Conservation (phyloP, 1,140 invertebrate species). For the Gonioctena quinquepunctata region DNA sequence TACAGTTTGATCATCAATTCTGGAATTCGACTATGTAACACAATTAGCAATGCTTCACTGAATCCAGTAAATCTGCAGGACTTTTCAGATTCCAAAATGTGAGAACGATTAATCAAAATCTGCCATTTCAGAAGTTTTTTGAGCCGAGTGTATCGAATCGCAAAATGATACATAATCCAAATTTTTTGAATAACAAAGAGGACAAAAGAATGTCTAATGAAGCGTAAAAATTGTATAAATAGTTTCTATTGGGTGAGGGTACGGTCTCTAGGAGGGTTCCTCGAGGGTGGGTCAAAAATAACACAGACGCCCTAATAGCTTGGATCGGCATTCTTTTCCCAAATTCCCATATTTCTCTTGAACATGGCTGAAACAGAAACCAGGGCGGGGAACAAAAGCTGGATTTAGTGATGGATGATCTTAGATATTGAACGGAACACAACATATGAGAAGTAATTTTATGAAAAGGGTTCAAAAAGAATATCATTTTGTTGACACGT, state of each 20-base stretch:
- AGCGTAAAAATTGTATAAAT: conserved; percentile 14
- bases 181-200: conserved; percentile 3
- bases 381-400: not conserved
- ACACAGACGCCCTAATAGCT: not conserved
- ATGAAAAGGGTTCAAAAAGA: too few relatives aligned
- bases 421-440: too few relatives aligned
- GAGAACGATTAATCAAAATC: not conserved
- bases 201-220: conserved; percentile 11
- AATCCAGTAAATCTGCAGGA: not conserved
- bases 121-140: not conserved
- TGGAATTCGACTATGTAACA: not conserved
- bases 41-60: not conserved
- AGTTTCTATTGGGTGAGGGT: conserved; percentile 12
- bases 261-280: not conserved
- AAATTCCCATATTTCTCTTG: conserved; percentile 1
- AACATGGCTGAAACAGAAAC: not conserved
- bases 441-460: too few relatives aligned
- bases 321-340: not conserved
- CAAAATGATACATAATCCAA: conserved; percentile 11
- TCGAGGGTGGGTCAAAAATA: conserved; percentile 14
- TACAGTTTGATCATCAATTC: not conserved
- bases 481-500: too few relatives aligned
- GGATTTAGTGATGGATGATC: too few relatives aligned
- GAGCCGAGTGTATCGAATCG: conserved; percentile 1
- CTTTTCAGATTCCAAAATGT: not conserved